These are phyloP conservation scores for Hypotaenidia philippensis DNA, from an alignment of 2,797 vertebrate species.

Conservation along the genomic window DNA sequence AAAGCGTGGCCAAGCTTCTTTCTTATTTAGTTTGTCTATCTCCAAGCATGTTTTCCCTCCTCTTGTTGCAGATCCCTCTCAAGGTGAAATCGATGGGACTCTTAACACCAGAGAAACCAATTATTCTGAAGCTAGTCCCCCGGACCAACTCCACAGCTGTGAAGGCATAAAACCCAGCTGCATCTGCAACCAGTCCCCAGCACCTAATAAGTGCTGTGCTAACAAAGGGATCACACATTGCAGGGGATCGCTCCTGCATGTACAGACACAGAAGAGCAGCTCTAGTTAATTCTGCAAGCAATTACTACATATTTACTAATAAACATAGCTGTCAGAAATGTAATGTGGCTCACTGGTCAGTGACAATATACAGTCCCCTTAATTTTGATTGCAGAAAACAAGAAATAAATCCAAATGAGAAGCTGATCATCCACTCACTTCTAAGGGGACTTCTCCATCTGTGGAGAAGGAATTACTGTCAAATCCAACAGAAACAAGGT, in stretches of 20 bases:
- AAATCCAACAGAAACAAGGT: not conserved
- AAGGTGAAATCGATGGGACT: not conserved
- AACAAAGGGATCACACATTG: not conserved
- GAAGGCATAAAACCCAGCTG: not conserved
- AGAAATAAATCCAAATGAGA: conserved; percentile 48
- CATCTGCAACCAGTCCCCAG: not conserved
- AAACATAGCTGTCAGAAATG: conserved; percentile 51
- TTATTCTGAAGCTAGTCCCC: conserved; percentile 52
- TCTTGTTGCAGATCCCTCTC: conserved; percentile 33
- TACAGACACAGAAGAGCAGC: not conserved
- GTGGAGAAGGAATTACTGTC: conserved; percentile 16
- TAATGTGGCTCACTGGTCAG: conserved; percentile 29
- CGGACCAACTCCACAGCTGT: not conserved
- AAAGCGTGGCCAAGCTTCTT: fast-evolving
- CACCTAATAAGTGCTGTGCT: not conserved
- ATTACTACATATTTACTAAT: conserved; percentile 43
- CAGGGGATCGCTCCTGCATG: not conserved
- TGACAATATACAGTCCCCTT: not conserved
- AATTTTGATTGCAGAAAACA: conserved; percentile 29
- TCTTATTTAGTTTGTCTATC: not conserved
- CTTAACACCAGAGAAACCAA: not conserved
- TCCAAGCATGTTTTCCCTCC: not conserved
- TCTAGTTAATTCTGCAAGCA: conserved; percentile 30
- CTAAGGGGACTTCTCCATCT: conserved; percentile 36
- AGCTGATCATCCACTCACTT: conserved; percentile 12